Evolutionary conservation across 2,113 vertebrate species (phyloP).

Genomic region (Psilopsiagon aymara): DNA sequence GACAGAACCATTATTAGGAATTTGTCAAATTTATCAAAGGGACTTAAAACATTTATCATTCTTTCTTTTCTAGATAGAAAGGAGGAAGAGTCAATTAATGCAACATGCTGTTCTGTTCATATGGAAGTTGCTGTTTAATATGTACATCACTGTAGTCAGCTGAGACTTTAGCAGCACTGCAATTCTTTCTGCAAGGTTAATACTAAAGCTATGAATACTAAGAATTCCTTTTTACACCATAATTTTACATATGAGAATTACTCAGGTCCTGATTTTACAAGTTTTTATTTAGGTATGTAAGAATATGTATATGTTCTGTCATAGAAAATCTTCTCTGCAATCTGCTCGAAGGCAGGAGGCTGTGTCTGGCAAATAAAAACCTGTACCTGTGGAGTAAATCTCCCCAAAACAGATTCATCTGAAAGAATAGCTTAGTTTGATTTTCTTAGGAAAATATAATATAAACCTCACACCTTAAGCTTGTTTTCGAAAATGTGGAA

Average conservation of each 20-base stretch:
- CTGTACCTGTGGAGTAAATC: not conserved
- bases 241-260: not conserved
- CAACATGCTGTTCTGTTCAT: not conserved
- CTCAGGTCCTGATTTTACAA: not conserved
- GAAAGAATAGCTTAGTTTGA: not conserved
- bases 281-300: not conserved
- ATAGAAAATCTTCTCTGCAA: not conserved
- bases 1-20: not conserved
- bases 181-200: not conserved
- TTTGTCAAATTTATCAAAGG: not conserved
- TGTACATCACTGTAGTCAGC: not conserved
- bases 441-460: not conserved
- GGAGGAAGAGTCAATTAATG: not conserved
- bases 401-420: not conserved
- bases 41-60: not conserved
- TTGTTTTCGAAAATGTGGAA: not conserved
- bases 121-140: not conserved
- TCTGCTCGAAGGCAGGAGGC: not conserved
- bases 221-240: not conserved
- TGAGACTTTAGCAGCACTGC: not conserved
- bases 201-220: not conserved
- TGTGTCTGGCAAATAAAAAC: not conserved
- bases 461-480: not conserved
- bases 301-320: rapidly evolving
- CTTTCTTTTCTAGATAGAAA: not conserved